These are phyloP conservation scores for Tiliqua scincoides DNA, from an alignment of 2,113 vertebrate species.

Conservation along the genomic window DNA sequence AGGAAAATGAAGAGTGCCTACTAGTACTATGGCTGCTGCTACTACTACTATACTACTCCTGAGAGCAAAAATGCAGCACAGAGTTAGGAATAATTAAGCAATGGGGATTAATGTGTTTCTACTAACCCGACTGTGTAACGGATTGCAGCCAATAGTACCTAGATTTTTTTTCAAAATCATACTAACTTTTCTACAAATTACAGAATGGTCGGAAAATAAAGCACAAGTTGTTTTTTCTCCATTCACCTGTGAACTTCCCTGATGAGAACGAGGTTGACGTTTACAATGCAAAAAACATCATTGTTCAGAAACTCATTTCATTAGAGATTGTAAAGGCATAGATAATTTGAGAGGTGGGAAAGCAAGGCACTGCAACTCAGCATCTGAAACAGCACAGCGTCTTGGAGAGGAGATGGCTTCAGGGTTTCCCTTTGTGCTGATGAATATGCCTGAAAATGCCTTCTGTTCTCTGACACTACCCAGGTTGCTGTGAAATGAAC, in stretches of 20 bases:
- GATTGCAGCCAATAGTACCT: background rate
- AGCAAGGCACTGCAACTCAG: background rate
- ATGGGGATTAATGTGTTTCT: background rate
- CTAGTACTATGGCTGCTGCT: too few relatives aligned
- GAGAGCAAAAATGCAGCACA: slow-evolving; percentile 13
- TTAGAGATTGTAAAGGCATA: slow-evolving; percentile 7
- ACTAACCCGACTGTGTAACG: background rate
- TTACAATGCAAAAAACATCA: slow-evolving; percentile 18
- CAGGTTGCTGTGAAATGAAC: too few relatives aligned
- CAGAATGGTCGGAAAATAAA: slow-evolving; percentile 49
- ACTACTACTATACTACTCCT: background rate
- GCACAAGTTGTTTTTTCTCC: slow-evolving; percentile 34
- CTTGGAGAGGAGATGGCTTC: too few relatives aligned
- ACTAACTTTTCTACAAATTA: slow-evolving; percentile 38
- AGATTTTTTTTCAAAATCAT: slow-evolving; percentile 45
- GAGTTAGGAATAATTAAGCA: background rate
- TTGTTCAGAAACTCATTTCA: slow-evolving; percentile 41
- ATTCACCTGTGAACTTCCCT: slow-evolving; percentile 45
- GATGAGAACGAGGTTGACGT: slow-evolving; percentile 17
- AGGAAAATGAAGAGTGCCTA: slow-evolving; percentile 48
- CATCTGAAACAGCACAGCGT: background rate
- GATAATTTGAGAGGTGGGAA: background rate
- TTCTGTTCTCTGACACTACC: too few relatives aligned
- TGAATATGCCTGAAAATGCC: too few relatives aligned
- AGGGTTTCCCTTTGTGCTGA: too few relatives aligned